Conservation (phyloP, 2,113 vertebrate species). For the Sigmodon hispidus region DNA sequence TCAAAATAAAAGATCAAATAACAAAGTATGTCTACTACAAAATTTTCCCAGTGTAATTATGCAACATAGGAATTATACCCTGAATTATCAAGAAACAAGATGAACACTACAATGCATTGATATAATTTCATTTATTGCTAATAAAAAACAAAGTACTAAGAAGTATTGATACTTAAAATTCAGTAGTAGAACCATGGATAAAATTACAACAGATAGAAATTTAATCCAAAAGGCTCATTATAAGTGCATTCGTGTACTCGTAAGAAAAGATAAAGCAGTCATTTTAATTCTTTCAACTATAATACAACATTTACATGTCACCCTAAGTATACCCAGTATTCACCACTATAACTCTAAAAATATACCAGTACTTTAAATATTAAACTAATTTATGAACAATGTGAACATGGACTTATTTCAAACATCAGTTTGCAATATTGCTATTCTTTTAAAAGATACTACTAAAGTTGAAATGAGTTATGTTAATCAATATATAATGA, state of each 20-base stretch:
- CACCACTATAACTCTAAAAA: not conserved
- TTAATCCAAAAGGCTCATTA: not conserved
- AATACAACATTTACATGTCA: not conserved
- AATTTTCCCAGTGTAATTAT: not conserved
- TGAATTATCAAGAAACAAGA: not conserved
- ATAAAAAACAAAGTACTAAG: not conserved
- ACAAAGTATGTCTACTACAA: not conserved
- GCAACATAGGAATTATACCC: not conserved
- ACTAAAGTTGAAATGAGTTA: constrained; percentile 75
- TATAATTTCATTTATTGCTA: not conserved
- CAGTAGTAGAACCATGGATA: not conserved
- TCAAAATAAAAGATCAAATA: not conserved
- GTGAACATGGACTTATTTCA: constrained; percentile 50
- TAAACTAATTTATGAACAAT: constrained; percentile 26
- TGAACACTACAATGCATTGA: not conserved
- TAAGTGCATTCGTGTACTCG: not conserved
- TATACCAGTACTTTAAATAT: constrained; percentile 63
- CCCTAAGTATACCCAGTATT: not conserved
- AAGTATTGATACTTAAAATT: not conserved
- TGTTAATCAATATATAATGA: constrained; percentile 82
- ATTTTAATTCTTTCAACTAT: constrained; percentile 33
- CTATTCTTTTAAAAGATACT: constrained; percentile 81
- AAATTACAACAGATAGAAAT: constrained; percentile 45
- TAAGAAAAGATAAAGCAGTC: constrained; percentile 20
- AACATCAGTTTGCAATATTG: constrained; percentile 72